These are phyloP conservation scores for Azemiops feae DNA, from an alignment of 2,113 vertebrate species.

Conservation along the genomic window DNA sequence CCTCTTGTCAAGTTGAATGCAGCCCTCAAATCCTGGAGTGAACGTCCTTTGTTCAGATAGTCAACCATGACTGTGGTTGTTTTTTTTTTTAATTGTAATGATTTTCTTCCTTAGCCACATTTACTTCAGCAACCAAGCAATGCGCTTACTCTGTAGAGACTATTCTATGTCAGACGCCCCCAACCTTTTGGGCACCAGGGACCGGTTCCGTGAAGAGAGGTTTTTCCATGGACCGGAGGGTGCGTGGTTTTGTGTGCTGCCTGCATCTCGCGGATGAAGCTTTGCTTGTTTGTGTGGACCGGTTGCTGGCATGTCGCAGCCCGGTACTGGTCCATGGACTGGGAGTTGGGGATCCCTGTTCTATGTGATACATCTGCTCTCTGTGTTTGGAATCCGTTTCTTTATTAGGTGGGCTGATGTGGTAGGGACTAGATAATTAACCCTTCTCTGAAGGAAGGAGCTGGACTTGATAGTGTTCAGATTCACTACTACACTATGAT, in stretches of 20 bases:
- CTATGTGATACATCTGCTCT: neutral
- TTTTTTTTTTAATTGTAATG: neutral
- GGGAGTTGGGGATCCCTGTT: no score
- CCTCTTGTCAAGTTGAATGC: neutral
- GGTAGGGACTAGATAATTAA: neutral
- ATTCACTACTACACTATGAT: neutral
- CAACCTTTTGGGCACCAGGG: no score
- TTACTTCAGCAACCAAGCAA: neutral
- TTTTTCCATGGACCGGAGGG: no score
- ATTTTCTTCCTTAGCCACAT: neutral
- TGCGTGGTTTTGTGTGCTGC: no score
- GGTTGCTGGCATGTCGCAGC: no score
- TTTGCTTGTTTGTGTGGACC: no score
- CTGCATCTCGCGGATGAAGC: no score
- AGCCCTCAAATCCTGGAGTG: neutral
- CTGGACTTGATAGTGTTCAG: neutral
- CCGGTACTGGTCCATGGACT: no score
- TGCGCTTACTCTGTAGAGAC: neutral
- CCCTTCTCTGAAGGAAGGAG: neutral
- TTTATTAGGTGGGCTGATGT: neutral
- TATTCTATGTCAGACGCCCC: neutral
- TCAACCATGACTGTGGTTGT: neutral
- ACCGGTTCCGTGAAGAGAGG: no score
- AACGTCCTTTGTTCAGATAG: neutral
- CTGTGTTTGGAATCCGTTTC: neutral